These are phyloP conservation scores for Elegia similella DNA, from an alignment of 2,888 invertebrate species.

Conservation along the genomic window DNA sequence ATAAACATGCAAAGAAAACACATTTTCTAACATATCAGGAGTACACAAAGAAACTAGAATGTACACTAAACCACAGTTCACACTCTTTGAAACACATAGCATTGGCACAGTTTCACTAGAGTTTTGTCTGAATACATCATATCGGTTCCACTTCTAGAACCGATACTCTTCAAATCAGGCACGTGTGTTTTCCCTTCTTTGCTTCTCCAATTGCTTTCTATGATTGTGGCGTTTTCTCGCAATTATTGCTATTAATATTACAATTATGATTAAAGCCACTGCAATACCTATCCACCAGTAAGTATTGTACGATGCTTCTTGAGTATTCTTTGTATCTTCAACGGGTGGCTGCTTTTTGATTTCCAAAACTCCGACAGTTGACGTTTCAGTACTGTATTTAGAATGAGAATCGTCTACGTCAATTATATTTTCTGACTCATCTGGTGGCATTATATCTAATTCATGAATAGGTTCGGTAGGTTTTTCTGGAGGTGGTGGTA, in stretches of 20 bases:
- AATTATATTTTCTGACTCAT: constrained; percentile 48
- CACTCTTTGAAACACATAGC: constrained; percentile 30
- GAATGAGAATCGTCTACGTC: constrained; percentile 54
- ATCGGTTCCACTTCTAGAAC: constrained; percentile 71
- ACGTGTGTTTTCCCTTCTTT: constrained; percentile 66
- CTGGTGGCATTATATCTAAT: constrained; percentile 19
- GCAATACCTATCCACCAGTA: constrained; percentile 78
- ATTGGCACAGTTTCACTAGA: constrained; percentile 65
- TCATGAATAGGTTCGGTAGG: constrained; percentile 29
- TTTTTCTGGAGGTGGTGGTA: constrained; percentile 35
- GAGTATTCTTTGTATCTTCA: constrained; percentile 51
- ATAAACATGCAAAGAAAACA: constrained; percentile 35
- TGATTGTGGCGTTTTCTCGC: constrained; percentile 76
- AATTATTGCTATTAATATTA: constrained; percentile 68
- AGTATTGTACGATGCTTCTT: constrained; percentile 70
- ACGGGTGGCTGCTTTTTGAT: constrained; percentile 65
- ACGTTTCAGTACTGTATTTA: constrained; percentile 60
- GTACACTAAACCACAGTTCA: constrained; percentile 36
- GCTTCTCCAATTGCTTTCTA: constrained; percentile 71
- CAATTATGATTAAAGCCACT: constrained; percentile 63
- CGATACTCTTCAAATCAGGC: constrained; percentile 80
- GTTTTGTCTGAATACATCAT: constrained; percentile 37
- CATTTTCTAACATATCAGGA: constrained; percentile 31
- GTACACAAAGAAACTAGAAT: constrained; percentile 31
- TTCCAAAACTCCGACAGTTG: constrained; percentile 71